Conservation (phyloP, 2,888 invertebrate species). For the Volucella inflata region DNA sequence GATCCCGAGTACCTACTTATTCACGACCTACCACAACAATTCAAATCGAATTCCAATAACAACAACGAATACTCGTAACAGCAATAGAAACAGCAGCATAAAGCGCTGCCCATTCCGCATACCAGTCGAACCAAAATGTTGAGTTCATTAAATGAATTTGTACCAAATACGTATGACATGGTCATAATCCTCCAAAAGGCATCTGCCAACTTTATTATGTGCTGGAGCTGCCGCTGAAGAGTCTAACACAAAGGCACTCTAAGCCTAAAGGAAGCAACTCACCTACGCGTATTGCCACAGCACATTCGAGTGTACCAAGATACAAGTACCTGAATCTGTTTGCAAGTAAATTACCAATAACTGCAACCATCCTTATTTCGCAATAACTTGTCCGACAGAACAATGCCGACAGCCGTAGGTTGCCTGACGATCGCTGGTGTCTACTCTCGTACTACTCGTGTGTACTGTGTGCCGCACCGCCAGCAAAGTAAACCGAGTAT, state of each 20-base stretch:
- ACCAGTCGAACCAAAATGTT: slow-evolving; percentile 39
- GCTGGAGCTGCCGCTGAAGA: slow-evolving; percentile 32
- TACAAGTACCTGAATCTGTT: slow-evolving; percentile 53
- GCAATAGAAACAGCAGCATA: background rate
- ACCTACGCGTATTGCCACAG: slow-evolving; percentile 58
- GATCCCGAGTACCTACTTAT: slow-evolving; percentile 2
- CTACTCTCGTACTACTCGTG: no score
- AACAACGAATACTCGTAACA: slow-evolving; percentile 12
- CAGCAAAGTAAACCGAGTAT: slow-evolving; percentile 35
- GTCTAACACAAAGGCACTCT: slow-evolving; percentile 1
- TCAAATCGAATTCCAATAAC: slow-evolving; percentile 20
- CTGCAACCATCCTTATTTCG: slow-evolving; percentile 75
- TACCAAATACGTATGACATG: slow-evolving; percentile 75
- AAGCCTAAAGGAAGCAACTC: slow-evolving; percentile 73
- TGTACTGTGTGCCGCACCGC: slow-evolving; percentile 9
- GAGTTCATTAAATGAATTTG: slow-evolving; percentile 75
- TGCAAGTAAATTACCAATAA: slow-evolving; percentile 73
- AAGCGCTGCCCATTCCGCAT: slow-evolving; percentile 28
- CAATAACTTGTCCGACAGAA: slow-evolving; percentile 75
- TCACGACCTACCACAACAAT: slow-evolving; percentile 67
- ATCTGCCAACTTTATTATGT: slow-evolving; percentile 76
- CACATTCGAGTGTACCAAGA: background rate
- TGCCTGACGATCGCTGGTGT: slow-evolving; percentile 44
- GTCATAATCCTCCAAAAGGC: slow-evolving; percentile 74
- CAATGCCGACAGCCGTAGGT: slow-evolving; percentile 71